Evolutionary conservation across 2,888 invertebrate genomes (phyloP).

Genomic region (Resseliella maxima): DNA sequence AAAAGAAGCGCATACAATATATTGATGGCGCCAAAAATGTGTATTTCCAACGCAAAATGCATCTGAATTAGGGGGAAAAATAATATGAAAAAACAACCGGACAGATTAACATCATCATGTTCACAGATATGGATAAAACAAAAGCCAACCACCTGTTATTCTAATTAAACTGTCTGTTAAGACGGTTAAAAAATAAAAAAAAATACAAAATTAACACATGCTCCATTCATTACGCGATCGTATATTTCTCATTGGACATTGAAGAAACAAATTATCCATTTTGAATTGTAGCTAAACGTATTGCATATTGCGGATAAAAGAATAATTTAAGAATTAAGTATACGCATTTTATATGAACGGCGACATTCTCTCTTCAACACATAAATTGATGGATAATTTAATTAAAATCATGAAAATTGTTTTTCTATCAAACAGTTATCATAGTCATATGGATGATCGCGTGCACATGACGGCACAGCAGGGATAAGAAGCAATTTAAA

Average conservation of each 20-base stretch:
- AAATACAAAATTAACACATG: neutral
- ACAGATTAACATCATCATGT: neutral
- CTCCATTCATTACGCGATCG: too few species aligned
- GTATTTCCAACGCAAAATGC: neutral
- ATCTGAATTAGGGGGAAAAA: neutral
- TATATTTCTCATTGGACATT: too few species aligned
- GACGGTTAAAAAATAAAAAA: neutral
- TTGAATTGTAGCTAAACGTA: too few species aligned
- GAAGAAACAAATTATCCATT: too few species aligned
- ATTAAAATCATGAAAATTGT: slow-evolving; percentile 6
- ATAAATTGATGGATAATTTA: neutral
- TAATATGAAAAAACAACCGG: neutral
- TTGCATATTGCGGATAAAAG: neutral
- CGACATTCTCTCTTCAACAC: neutral
- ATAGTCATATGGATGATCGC: neutral
- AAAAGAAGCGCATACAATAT: neutral
- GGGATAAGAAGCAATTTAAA: slow-evolving; percentile 11
- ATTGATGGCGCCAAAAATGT: slow-evolving; percentile 8
- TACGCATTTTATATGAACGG: too few species aligned
- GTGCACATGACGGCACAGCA: slow-evolving; percentile 25
- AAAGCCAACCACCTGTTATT: slow-evolving; percentile 29
- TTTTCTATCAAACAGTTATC: neutral
- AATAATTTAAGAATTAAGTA: neutral
- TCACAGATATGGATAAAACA: neutral
- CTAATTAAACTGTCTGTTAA: slow-evolving; percentile 25